These are phyloP conservation scores for Dolichoris vasculosae DNA, from an alignment of 1,140 invertebrate genomes.

Conservation along the genomic window DNA sequence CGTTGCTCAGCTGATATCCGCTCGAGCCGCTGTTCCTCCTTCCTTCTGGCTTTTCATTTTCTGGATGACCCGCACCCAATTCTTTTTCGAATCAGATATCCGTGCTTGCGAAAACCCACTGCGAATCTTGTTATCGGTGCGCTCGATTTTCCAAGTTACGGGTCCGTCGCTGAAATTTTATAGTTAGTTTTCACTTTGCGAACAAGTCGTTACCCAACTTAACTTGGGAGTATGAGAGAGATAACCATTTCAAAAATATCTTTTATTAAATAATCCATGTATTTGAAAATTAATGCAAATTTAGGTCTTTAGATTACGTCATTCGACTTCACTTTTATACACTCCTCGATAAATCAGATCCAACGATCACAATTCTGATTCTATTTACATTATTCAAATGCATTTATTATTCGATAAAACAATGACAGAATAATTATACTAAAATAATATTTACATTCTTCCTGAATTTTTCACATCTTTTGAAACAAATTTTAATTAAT, in stretches of 20 bases:
- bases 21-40: neutral
- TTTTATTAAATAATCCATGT: too few relatives aligned
- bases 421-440: neutral
- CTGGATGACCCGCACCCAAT: neutral
- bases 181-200: slow-evolving; percentile 18
- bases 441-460: neutral
- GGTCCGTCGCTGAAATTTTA: slow-evolving; percentile 10
- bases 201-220: neutral
- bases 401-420: neutral
- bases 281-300: too few relatives aligned
- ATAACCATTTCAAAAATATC: too few relatives aligned
- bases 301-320: neutral
- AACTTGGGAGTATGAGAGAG: neutral
- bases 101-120: neutral
- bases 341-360: neutral
- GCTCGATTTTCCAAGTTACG: neutral
- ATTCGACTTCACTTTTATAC: neutral
- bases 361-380: neutral
- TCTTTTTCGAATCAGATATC: neutral
- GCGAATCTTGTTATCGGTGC: slow-evolving; percentile 34
- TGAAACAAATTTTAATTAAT: too few relatives aligned
- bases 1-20: neutral
- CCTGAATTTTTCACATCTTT: too few relatives aligned
- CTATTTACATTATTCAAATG: neutral
- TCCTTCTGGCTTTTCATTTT: neutral